Evolutionary conservation across 2,888 invertebrate genomes (phyloP).

Genomic region (Meandrusa payeni): DNA sequence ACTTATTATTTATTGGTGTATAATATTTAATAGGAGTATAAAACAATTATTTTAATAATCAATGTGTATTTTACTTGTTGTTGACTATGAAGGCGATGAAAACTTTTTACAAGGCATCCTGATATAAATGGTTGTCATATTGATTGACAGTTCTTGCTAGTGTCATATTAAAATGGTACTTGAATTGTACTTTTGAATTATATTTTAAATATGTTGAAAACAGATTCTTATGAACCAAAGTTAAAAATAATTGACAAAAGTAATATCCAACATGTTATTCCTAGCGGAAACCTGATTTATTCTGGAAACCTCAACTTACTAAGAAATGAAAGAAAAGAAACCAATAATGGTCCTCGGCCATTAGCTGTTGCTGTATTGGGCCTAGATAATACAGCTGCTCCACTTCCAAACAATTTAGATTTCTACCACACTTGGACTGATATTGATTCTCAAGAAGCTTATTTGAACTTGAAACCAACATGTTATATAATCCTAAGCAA

Average conservation of each 20-base stretch:
- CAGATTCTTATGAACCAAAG: constrained; percentile 19
- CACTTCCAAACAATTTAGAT: constrained; percentile 38
- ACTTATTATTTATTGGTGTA: no score
- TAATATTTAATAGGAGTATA: no score
- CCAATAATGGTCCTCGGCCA: constrained; percentile 32
- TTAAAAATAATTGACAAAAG: constrained; percentile 45
- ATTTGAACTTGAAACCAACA: constrained; percentile 72
- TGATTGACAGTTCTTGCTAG: constrained; percentile 13
- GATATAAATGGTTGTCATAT: constrained; percentile 4
- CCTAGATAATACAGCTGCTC: constrained; percentile 55
- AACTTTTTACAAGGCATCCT: not conserved
- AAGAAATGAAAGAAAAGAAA: constrained; percentile 30
- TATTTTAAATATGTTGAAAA: constrained; percentile 5
- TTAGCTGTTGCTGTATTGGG: constrained; percentile 60
- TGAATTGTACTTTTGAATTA: not conserved
- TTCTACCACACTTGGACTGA: constrained; percentile 69
- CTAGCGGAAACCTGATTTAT: constrained; percentile 46
- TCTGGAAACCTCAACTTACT: constrained; percentile 39
- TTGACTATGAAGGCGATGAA: not conserved
- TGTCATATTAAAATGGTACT: not conserved
- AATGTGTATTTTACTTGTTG: not conserved
- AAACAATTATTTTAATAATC: no score
- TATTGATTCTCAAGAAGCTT: constrained; percentile 70
- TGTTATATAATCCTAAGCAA: constrained; percentile 82
- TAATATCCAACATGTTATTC: constrained; percentile 36